phyloP scores from a whole-genome alignment of 2,888 invertebrate species.

The Erebia epiphron region DNA sequence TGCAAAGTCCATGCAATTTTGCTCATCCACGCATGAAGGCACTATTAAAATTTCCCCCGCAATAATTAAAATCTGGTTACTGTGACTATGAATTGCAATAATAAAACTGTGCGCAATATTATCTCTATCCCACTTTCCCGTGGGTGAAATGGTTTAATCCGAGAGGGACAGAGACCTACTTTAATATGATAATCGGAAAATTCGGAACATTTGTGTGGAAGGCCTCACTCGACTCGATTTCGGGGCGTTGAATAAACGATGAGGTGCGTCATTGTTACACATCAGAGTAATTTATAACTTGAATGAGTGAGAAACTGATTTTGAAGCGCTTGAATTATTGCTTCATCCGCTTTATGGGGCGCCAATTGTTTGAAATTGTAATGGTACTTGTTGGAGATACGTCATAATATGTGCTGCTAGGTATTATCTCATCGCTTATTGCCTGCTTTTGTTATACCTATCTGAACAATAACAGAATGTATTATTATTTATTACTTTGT shows the following conservation, averaged over 20 bases:
- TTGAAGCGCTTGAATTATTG: conserved; percentile 34
- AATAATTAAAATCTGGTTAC: conserved; percentile 38
- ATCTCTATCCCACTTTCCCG: conserved; percentile 34
- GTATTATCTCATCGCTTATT: background rate
- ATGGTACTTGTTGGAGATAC: conserved; percentile 1
- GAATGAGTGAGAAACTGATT: conserved; percentile 40
- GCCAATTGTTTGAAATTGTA: conserved; percentile 19
- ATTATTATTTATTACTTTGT: too few species aligned
- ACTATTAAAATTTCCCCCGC: conserved; percentile 33
- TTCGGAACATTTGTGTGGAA: conserved; percentile 64
- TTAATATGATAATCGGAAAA: conserved; percentile 76
- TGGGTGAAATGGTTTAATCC: conserved; percentile 14
- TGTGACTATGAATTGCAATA: conserved; percentile 42
- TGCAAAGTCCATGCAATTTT: conserved; percentile 11
- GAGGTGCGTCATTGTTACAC: conserved; percentile 57
- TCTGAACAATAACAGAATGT: too few species aligned
- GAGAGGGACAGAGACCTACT: conserved; percentile 58
- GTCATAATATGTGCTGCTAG: background rate
- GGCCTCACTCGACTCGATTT: conserved; percentile 53
- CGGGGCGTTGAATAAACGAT: conserved; percentile 68
- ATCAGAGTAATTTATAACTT: conserved; percentile 51
- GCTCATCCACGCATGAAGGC: conserved; percentile 26
- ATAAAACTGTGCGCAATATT: conserved; percentile 37
- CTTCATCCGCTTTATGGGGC: conserved; percentile 15
- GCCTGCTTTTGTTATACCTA: background rate